Evolutionary conservation across 2,888 invertebrate genomes (phyloP).

Genomic region (Dromius quadrimaculatus): DNA sequence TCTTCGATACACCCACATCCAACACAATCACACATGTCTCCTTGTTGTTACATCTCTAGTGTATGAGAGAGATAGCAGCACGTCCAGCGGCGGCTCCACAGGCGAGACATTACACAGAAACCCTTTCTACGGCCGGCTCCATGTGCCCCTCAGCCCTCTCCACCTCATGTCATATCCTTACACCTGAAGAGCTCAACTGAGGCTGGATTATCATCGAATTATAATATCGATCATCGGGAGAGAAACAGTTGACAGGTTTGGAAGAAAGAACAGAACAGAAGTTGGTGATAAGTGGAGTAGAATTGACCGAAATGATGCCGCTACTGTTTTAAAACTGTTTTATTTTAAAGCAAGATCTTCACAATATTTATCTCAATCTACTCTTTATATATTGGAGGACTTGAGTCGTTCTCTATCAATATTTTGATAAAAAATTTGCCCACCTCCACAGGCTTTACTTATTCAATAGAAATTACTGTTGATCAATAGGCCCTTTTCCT

Average conservation of each 20-base stretch:
- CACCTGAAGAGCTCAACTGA: slow-evolving; percentile 1
- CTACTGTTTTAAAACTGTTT: too few relatives aligned
- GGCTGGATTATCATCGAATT: slow-evolving; percentile 16
- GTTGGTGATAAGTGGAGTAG: not conserved
- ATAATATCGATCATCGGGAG: slow-evolving; percentile 35
- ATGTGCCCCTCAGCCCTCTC: slow-evolving; percentile 36
- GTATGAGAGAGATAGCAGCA: slow-evolving; percentile 6
- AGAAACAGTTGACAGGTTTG: not conserved
- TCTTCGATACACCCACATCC: slow-evolving; percentile 25
- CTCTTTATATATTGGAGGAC: too few relatives aligned
- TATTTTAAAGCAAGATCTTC: too few relatives aligned
- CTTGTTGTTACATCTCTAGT: slow-evolving; percentile 16
- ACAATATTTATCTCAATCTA: too few relatives aligned
- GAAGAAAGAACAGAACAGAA: not conserved
- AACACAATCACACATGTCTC: slow-evolving; percentile 29
- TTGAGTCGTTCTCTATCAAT: too few relatives aligned
- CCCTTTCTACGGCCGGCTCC: slow-evolving; percentile 67
- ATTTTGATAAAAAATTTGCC: too few relatives aligned
- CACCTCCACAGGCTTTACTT: too few relatives aligned
- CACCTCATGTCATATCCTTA: not conserved
- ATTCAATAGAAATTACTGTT: too few relatives aligned
- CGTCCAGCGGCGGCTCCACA: slow-evolving; percentile 52
- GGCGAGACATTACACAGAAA: slow-evolving; percentile 66
- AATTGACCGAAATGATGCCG: too few relatives aligned
- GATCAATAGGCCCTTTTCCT: too few relatives aligned